These are phyloP conservation scores for Sanderia malayensis DNA, from an alignment of 30 jellyfish, hydroid and myxozoan genomes.

Conservation along the genomic window DNA sequence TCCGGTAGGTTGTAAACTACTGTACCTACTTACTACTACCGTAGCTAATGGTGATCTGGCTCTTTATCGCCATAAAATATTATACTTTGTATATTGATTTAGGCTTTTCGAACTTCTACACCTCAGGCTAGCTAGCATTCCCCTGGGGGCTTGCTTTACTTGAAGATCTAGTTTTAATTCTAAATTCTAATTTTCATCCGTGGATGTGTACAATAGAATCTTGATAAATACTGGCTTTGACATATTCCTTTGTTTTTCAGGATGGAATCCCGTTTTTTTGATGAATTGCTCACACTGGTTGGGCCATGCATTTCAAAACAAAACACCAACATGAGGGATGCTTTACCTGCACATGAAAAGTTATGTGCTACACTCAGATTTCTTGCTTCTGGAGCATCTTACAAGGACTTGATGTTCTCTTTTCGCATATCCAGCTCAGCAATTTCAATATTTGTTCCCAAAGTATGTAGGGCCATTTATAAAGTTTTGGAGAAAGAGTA, in stretches of 20 bases:
- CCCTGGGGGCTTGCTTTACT: conserved; percentile 33
- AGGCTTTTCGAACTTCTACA: conserved; percentile 25
- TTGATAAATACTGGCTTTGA: conserved; percentile 12
- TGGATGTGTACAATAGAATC: conserved; percentile 29
- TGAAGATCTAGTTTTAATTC: conserved; percentile 29
- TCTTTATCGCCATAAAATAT: conserved; percentile 2
- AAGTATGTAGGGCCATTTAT: conserved; percentile 33
- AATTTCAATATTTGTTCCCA: conserved; percentile 20
- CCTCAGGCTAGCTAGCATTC: conserved; percentile 20
- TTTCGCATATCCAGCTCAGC: conserved; percentile 28
- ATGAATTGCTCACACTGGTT: conserved; percentile 20
- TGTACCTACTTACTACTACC: conserved; percentile 13
- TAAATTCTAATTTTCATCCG: conserved; percentile 22
- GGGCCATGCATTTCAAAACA: conserved; percentile 35
- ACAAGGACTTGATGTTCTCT: conserved; percentile 25
- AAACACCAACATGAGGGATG: conserved; percentile 24
- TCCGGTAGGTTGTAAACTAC: conserved; percentile 18
- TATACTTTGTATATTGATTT: conserved; percentile 18
- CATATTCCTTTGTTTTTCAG: conserved; percentile 6
- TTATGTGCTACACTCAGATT: conserved; percentile 29
- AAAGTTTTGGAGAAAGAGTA: conserved; percentile 29
- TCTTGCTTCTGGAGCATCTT: conserved; percentile 49
- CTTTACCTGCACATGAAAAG: conserved; percentile 36
- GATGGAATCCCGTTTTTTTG: conserved; percentile 29
- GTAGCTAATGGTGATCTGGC: conserved; percentile 10